These are phyloP conservation scores for Cydia strobilella DNA, from an alignment of 1,140 invertebrate species.

Conservation along the genomic window DNA sequence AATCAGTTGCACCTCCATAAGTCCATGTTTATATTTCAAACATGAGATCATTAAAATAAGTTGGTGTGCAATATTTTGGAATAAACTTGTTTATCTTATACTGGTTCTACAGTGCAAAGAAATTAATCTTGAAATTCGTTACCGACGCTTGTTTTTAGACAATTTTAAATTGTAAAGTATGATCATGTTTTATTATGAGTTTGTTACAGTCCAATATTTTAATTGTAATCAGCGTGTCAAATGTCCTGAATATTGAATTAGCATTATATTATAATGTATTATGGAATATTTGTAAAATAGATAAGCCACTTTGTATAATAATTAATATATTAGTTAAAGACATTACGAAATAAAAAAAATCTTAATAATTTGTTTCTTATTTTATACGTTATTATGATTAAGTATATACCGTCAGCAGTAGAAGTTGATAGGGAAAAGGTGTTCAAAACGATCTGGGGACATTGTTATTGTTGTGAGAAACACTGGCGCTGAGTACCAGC, in stretches of 20 bases:
- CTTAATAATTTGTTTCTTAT: constrained; percentile 45
- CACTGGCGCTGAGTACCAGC: too few relatives aligned
- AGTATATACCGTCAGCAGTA: too few relatives aligned
- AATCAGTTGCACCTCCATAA: too few relatives aligned
- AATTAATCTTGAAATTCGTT: background rate
- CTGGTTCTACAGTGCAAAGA: background rate
- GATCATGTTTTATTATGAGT: constrained; percentile 47
- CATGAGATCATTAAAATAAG: background rate
- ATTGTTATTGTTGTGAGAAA: too few relatives aligned
- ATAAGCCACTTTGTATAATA: constrained; percentile 70
- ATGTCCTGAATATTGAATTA: constrained; percentile 61
- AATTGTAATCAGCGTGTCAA: constrained; percentile 62
- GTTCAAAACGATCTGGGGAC: too few relatives aligned
- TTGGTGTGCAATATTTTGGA: background rate
- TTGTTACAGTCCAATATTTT: constrained; percentile 43
- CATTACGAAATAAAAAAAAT: constrained; percentile 75
- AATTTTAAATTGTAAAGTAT: constrained; percentile 51
- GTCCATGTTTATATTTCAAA: too few relatives aligned
- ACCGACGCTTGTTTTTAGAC: constrained; percentile 16
- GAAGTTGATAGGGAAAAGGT: too few relatives aligned
- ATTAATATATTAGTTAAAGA: constrained; percentile 74
- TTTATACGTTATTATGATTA: background rate
- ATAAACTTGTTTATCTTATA: background rate
- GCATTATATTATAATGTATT: constrained; percentile 55
- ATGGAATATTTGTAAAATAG: constrained; percentile 62